These are phyloP conservation scores for Lasioglossum leucozonium DNA, from an alignment of 2,888 invertebrate species.

Conservation along the genomic window DNA sequence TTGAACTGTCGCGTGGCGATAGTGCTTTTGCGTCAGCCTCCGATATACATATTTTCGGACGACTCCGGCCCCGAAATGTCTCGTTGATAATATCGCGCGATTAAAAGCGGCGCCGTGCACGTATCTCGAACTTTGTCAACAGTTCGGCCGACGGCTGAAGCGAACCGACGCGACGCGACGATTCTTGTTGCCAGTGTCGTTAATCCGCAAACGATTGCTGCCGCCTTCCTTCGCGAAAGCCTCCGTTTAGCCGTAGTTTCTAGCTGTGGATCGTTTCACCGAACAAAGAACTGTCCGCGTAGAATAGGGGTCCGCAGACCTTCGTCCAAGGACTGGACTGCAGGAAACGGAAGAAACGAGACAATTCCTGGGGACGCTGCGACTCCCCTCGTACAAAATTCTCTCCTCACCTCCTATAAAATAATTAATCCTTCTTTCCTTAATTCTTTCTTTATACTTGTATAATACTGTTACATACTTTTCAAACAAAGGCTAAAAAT, in stretches of 20 bases:
- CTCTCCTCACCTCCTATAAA: no score
- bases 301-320: background rate
- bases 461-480: no score
- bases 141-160: background rate
- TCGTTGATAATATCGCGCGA: constrained; percentile 13
- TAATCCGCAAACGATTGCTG: background rate
- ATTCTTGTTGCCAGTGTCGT: background rate
- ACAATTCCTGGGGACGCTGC: no score
- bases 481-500: no score
- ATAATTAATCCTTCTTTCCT: no score
- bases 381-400: background rate
- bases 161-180: background rate
- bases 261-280: background rate
- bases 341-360: background rate
- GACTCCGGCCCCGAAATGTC: background rate
- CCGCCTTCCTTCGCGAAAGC: background rate
- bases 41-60: constrained; percentile 6
- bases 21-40: background rate
- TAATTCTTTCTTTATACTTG: no score
- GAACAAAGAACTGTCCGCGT: background rate
- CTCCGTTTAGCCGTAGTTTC: background rate
- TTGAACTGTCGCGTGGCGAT: background rate
- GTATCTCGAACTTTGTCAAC: background rate
- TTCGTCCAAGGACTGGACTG: background rate
- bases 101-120: constrained; percentile 23